Evolutionary conservation across 2,888 invertebrate species (phyloP), one percentile per base, ranked within the genome.

Genomic region (Mythimna lalbum): DNA sequence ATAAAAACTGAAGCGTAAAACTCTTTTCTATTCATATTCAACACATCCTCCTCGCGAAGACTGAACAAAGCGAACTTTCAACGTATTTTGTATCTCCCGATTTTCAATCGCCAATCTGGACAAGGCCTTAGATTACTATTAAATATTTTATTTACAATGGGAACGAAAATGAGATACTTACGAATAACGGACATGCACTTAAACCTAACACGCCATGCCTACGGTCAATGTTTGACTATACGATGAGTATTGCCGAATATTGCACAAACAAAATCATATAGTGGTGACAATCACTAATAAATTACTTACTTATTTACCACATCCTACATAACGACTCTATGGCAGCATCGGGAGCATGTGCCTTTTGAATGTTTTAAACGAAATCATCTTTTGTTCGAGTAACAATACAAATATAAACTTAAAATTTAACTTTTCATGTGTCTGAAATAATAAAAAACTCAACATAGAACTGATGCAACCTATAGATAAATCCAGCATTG

Each of bases 221-320:
- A 89, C 87, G 87, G 89, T 86, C 89, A 85, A 90, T 73, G 86
- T 87, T 86, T 91, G 92, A 93, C 93, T 94, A 94, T 87, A 88
- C 89, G 86, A 92, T 94, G 95, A 95, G 95, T 95, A 95, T 95
- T 95, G 93, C 93, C 93, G 90, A 93, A 94, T 95, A 95, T 95
- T 95, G 95, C 95, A 95, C 95, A 92, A 89, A 90, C 81, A 88
- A 80, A 79, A 81, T 75, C 53, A 71, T 78, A 78, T 81, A 73
- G 73, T 78, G 73, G 78, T 76, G 75, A 80, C 79, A 83, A 43
- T 77, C 60, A 79, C 74, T 82, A 81, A 69, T 73, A 74, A 75
- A 77, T 73, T 73, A 79, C n/a, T 61, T 69, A 70, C 77, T 78
- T 73, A 82, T 62, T 69, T 78, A 70, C 59, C 73, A 75, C 71